Base-by-base conservation (phyloP, 2,797 vertebrate genomes). In the Borostomias antarcticus region DNA sequence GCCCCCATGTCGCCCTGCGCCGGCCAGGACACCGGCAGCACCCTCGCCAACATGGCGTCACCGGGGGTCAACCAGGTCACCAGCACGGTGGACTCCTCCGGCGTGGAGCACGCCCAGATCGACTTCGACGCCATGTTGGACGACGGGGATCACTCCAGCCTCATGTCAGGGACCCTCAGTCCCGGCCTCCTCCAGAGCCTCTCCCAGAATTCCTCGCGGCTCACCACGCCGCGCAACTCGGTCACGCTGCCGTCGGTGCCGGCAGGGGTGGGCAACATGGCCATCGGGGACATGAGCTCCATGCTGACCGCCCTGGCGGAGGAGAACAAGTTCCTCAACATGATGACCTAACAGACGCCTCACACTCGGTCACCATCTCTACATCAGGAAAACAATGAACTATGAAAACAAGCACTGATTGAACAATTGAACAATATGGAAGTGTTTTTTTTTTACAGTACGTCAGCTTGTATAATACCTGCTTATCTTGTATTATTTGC, bases 271-370 rank as follows among this genome's bases (percentile, higher is more conserved):
- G 95, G 96, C 89, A 99, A 99, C 90, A 99, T 99, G 98, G 98
- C 98, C 26, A 98, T 99, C 0, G 98, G 98, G 21, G 97, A 99
- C 74, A 99, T 99, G 98, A 99, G 92, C 90, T 99, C 97, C 65
- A 97, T 99, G 98, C 93, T 99, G 67, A 98, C 95, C 30, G 96
- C 97, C 4, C 86, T 99, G 86, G 97, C 96, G 0, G 97, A 99
- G 84, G 98, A 99, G 88, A 99, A 90, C 91, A 98, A 96, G 89
- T 98, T 98, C 81, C 92, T 99, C 70, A 98, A 97, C 82, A 91
- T 99, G 94, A 98, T 98, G 85, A 96, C 95, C 77, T 98, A 93
- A 95, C 71, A 68, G 72, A 67, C 48, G 48, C 61, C 48, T 51
- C 33, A 5, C 28, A 8, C 29, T n/a, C 43, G 28, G n/a, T 54